These are phyloP conservation scores for Drosophila atripex DNA, from an alignment of 2,888 invertebrate species.

Conservation along the genomic window DNA sequence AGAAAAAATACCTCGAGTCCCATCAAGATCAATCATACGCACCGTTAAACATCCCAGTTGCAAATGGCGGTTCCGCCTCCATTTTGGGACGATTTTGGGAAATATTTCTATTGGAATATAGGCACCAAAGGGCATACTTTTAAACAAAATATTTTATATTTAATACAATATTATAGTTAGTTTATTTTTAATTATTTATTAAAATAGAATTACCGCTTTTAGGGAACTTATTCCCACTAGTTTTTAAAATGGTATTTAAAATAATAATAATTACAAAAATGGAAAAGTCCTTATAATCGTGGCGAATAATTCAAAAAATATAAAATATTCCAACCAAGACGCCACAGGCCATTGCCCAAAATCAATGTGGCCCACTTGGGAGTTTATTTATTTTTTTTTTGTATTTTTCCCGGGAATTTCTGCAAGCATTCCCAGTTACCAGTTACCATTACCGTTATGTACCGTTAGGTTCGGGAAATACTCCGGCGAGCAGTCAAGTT, in stretches of 20 bases:
- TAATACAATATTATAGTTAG: no score
- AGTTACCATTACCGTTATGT: neutral
- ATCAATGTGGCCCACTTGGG: slow-evolving; percentile 56
- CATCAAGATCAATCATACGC: slow-evolving; percentile 69
- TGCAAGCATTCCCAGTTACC: neutral
- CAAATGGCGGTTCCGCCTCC: slow-evolving; percentile 1
- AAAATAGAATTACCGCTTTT: no score
- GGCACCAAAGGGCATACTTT: no score
- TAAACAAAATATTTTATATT: no score
- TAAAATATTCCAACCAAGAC: slow-evolving; percentile 3
- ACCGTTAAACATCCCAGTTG: slow-evolving; percentile 54
- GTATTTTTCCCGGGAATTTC: neutral
- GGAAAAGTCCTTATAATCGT: no score
- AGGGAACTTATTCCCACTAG: no score
- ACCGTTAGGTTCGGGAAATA: slow-evolving; percentile 23
- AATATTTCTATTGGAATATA: neutral
- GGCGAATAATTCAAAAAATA: neutral
- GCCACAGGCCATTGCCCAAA: slow-evolving; percentile 70
- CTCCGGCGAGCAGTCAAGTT: slow-evolving; percentile 25
- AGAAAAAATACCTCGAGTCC: slow-evolving; percentile 15
- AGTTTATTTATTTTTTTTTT: neutral
- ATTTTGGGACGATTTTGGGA: slow-evolving; percentile 19
- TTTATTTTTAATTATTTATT: no score
- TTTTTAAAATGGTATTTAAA: no score
- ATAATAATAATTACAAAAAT: no score